Evolutionary conservation across 2,797 vertebrate genomes (phyloP).

Genomic region (Sebastes diploproa): DNA sequence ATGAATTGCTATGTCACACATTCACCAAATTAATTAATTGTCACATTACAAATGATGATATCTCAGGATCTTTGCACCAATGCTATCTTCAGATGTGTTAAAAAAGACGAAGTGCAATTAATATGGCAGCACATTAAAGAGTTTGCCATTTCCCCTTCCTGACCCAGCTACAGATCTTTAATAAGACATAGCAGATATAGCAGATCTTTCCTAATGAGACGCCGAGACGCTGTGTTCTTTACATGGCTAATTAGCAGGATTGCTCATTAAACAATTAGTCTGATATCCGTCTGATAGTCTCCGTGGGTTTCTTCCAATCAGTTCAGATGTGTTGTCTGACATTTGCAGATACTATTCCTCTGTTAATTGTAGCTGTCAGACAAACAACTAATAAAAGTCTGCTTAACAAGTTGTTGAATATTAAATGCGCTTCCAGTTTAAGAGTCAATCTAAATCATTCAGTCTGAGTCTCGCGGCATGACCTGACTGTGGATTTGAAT

Average conservation of each 20-base stretch:
- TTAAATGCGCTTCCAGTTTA: constrained; percentile 1
- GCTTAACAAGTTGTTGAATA: constrained; percentile 22
- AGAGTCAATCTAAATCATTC: constrained; percentile 6
- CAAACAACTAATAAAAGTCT: constrained; percentile 26
- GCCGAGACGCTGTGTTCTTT: constrained; percentile 14
- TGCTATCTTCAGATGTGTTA: background rate
- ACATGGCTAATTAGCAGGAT: constrained; percentile 44
- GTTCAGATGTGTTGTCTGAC: constrained; percentile 26
- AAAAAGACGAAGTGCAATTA: constrained; percentile 3
- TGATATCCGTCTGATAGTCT: constrained; percentile 28
- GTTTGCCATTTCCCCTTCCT: background rate
- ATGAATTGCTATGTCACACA: background rate
- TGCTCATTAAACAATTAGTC: constrained; percentile 51
- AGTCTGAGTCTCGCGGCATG: background rate
- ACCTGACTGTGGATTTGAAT: constrained; percentile 11
- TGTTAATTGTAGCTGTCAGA: constrained; percentile 41
- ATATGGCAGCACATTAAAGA: background rate
- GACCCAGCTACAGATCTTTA: constrained; percentile 20
- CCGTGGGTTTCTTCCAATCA: constrained; percentile 20
- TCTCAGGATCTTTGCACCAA: background rate
- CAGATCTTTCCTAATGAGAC: constrained; percentile 41
- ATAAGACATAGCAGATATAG: constrained; percentile 12
- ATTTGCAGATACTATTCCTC: constrained; percentile 26
- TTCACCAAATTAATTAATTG: background rate
- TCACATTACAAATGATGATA: background rate